phyloP scores from a whole-genome alignment of 2,113 vertebrate genomes.

The Dolichallabes microphthalmus region DNA sequence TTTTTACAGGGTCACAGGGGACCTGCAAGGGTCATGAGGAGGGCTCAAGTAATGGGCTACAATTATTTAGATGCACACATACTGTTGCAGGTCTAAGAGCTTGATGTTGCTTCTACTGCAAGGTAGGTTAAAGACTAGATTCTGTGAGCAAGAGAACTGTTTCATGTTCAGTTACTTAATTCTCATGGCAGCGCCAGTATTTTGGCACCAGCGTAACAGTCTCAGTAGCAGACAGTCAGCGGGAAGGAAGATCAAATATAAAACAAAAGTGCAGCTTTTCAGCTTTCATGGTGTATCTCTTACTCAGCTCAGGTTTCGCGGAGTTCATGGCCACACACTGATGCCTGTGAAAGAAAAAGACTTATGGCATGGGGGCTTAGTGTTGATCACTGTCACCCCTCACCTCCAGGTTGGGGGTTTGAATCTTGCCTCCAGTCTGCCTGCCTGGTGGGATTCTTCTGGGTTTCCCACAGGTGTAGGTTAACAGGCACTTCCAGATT shows the following conservation, averaged over 20 bases:
- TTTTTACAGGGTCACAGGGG: not conserved
- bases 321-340: not conserved
- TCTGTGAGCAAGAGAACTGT: not conserved
- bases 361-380: too few species aligned
- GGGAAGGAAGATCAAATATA: not conserved
- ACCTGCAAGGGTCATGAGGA: not conserved
- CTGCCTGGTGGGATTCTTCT: too few species aligned
- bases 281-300: not conserved
- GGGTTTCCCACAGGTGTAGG: too few species aligned
- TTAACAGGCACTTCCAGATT: too few species aligned
- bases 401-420: too few species aligned
- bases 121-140: not conserved
- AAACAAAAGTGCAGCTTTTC: not conserved
- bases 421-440: too few species aligned
- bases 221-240: not conserved
- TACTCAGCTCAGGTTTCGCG: not conserved
- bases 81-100: not conserved
- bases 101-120: not conserved
- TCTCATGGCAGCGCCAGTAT: not conserved
- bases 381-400: too few species aligned
- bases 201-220: not conserved
- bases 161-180: not conserved
- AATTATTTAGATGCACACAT: not conserved
- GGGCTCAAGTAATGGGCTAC: not conserved
- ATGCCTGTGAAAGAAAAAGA: not conserved